Conservation (phyloP, 2,888 invertebrate species). For the Mystacides longicornis region DNA sequence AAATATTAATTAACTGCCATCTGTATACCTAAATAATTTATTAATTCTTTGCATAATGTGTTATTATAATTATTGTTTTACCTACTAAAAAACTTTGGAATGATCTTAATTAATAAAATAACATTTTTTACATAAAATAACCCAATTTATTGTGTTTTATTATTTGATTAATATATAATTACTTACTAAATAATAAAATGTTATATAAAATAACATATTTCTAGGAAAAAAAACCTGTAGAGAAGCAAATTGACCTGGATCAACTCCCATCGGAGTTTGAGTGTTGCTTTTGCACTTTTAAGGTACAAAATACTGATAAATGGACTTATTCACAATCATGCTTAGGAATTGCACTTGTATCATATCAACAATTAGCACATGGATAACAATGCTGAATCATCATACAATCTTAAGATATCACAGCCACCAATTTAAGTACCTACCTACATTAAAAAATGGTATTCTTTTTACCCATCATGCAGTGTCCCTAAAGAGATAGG, state of each 20-base stretch:
- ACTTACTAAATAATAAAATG: not conserved
- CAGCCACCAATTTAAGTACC: too few species aligned
- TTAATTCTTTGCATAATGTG: too few species aligned
- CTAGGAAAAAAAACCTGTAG: conserved; percentile 64
- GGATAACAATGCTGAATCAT: not conserved
- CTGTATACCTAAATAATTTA: too few species aligned
- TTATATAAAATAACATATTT: conserved; percentile 47
- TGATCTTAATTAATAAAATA: not conserved
- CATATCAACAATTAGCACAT: not conserved
- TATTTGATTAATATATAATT: too few species aligned
- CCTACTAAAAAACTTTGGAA: too few species aligned
- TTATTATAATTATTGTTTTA: too few species aligned
- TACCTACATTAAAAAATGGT: too few species aligned
- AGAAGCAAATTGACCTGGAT: conserved; percentile 70
- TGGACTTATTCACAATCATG: conserved; percentile 4
- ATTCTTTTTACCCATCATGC: too few species aligned
- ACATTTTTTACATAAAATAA: not conserved
- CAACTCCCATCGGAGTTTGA: conserved; percentile 93
- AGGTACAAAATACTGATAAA: conserved; percentile 67
- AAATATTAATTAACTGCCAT: too few species aligned
- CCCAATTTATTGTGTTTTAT: not conserved
- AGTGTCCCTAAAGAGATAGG: too few species aligned
- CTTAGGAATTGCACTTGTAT: not conserved
- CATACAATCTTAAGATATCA: not conserved
- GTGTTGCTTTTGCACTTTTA: conserved; percentile 95